These are phyloP conservation scores for Dasysyrphus tricinctus DNA, from an alignment of 2,888 invertebrate genomes.

Conservation along the genomic window DNA sequence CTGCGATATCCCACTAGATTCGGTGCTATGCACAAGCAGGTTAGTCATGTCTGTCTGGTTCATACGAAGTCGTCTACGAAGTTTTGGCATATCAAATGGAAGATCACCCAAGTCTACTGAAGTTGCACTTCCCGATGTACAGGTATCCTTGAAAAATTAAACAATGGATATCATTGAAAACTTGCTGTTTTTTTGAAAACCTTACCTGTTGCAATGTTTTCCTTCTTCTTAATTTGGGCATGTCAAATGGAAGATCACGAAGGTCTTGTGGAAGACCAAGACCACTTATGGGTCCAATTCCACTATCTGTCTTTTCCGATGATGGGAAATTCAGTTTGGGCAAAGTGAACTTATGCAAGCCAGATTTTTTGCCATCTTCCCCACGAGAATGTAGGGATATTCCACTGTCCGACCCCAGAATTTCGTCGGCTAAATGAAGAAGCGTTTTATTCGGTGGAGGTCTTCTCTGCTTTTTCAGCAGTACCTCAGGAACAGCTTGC, in stretches of 20 bases:
- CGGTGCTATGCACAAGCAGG: constrained; percentile 85
- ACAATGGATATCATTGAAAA: not conserved
- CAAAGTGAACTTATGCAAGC: constrained; percentile 86
- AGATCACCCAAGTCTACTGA: constrained; percentile 91
- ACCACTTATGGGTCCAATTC: constrained; percentile 78
- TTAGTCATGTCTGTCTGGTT: constrained; percentile 82
- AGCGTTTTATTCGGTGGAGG: constrained; percentile 90
- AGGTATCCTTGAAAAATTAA: constrained; percentile 81
- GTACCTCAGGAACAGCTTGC: constrained; percentile 73
- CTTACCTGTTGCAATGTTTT: constrained; percentile 86
- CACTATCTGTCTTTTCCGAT: constrained; percentile 83
- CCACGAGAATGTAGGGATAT: constrained; percentile 92
- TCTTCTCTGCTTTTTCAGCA: constrained; percentile 83
- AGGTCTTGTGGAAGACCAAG: constrained; percentile 87
- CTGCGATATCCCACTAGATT: constrained; percentile 89
- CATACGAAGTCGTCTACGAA: constrained; percentile 89
- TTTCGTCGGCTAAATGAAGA: constrained; percentile 85
- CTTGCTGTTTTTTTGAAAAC: not conserved
- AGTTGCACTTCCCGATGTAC: constrained; percentile 89
- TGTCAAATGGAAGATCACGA: constrained; percentile 93
- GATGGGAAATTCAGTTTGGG: constrained; percentile 84
- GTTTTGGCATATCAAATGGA: constrained; percentile 96
- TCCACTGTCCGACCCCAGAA: constrained; percentile 94
- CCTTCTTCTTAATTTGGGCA: constrained; percentile 92
- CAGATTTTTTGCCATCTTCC: constrained; percentile 88